Evolutionary conservation across 2,888 invertebrate species (phyloP).

Genomic region (Epinotia ramella): DNA sequence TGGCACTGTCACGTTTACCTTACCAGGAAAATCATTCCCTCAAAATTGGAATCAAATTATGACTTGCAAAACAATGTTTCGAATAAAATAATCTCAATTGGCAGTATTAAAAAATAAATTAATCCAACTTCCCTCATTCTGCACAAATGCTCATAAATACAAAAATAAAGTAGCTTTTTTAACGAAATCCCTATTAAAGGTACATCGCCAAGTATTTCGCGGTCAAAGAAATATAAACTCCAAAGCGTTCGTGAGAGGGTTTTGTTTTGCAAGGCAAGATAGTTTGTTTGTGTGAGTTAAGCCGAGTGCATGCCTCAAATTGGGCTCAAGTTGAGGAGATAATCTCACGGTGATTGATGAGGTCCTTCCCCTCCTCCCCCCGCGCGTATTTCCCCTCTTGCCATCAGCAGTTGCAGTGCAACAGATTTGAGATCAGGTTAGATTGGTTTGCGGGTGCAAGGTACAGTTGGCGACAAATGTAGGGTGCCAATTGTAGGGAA

Average conservation of each 20-base stretch:
- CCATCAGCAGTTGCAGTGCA: slow-evolving; percentile 16
- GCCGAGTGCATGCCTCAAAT: slow-evolving; percentile 80
- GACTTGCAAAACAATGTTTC: not conserved
- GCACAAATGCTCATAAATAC: slow-evolving; percentile 31
- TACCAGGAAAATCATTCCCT: not conserved
- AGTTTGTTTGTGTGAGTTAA: slow-evolving; percentile 71
- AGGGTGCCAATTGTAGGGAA: not conserved
- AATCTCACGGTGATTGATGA: slow-evolving; percentile 88
- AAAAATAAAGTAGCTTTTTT: slow-evolving; percentile 25
- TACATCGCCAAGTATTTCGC: slow-evolving; percentile 8
- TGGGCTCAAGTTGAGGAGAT: slow-evolving; percentile 87
- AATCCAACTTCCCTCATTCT: slow-evolving; percentile 34
- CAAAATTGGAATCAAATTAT: slow-evolving; percentile 12
- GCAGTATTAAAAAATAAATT: slow-evolving; percentile 22
- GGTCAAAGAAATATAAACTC: slow-evolving; percentile 12
- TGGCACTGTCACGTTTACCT: not conserved
- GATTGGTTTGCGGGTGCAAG: slow-evolving; percentile 9
- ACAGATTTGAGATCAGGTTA: slow-evolving; percentile 28
- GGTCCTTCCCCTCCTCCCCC: slow-evolving; percentile 60
- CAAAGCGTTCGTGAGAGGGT: not conserved
- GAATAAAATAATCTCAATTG: not conserved
- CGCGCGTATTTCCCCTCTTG: slow-evolving; percentile 25
- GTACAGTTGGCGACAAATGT: not conserved
- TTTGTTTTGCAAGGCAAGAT: not conserved
- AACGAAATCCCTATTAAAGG: slow-evolving; percentile 22